A percentile compares a stretch with the other conserved stretches of the same genome.
These are phyloP conservation scores for Eucriotettix oculatus DNA, from an alignment of 2,888 invertebrate genomes.

Conservation along the genomic window DNA sequence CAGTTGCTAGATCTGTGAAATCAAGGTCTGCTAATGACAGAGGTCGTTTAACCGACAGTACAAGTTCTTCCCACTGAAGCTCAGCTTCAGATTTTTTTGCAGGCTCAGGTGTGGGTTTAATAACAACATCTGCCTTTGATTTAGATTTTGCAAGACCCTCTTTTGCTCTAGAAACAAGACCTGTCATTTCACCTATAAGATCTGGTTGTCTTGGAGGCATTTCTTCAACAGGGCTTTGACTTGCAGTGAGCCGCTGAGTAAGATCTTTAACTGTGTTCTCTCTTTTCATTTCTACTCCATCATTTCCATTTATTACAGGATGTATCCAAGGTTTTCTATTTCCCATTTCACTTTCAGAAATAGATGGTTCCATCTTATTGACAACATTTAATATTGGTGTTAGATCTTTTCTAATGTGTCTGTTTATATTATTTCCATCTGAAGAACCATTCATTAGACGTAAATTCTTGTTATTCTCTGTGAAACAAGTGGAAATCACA, in stretches of 20 bases:
- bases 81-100: slow-evolving; percentile 84
- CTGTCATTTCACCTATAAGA: slow-evolving; percentile 69
- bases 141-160: slow-evolving; percentile 78
- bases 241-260: slow-evolving; percentile 65
- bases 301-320: slow-evolving; percentile 8
- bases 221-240: slow-evolving; percentile 38
- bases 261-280: slow-evolving; percentile 80
- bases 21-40: slow-evolving; percentile 85
- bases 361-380: slow-evolving; percentile 22
- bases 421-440: slow-evolving; percentile 18
- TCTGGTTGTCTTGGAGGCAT: slow-evolving; percentile 10
- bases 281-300: slow-evolving; percentile 35
- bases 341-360: no score
- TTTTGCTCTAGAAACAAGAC: slow-evolving; percentile 84
- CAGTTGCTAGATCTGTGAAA: slow-evolving; percentile 80
- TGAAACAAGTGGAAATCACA: slow-evolving; percentile 12
- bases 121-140: slow-evolving; percentile 34
- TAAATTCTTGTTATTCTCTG: slow-evolving; percentile 41
- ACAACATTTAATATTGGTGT: slow-evolving; percentile 36
- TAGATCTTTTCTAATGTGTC: slow-evolving; percentile 30
- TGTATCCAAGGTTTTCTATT: slow-evolving; percentile 7
- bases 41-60: slow-evolving; percentile 54
- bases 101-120: slow-evolving; percentile 25
- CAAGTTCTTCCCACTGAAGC: slow-evolving; percentile 87
- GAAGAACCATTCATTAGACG: slow-evolving; percentile 42